Conservation (phyloP, 2,797 vertebrate species). For the Morelia viridis region DNA sequence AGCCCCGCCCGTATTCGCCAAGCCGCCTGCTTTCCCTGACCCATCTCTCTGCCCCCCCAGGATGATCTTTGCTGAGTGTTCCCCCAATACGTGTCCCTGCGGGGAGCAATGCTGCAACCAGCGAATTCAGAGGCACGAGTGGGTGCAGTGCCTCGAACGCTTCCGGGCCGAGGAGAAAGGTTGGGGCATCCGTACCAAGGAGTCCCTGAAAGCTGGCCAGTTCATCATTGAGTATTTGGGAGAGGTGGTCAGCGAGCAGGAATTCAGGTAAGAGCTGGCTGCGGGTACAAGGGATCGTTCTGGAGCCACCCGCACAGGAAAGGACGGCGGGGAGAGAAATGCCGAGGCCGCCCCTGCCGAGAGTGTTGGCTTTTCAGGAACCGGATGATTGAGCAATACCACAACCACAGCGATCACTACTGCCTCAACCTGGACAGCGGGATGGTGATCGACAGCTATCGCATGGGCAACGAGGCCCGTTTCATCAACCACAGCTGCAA, state of each 20-base stretch:
- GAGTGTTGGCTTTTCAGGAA: slow-evolving; percentile 76
- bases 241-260: slow-evolving; percentile 97
- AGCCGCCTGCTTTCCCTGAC: background rate
- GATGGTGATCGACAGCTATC: slow-evolving; percentile 99
- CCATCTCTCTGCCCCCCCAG: slow-evolving; percentile 65
- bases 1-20: fast-evolving
- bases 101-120: slow-evolving; percentile 93
- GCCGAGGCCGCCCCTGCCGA: no score
- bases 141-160: slow-evolving; percentile 96
- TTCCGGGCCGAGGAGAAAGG: slow-evolving; percentile 97
- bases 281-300: no score
- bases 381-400: slow-evolving; percentile 98
- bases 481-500: slow-evolving; percentile 99
- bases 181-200: slow-evolving; percentile 98
- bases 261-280: slow-evolving; percentile 84
- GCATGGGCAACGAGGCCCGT: slow-evolving; percentile 98
- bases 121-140: slow-evolving; percentile 95
- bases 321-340: background rate
- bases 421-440: slow-evolving; percentile 97
- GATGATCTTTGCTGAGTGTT: slow-evolving; percentile 98
- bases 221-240: slow-evolving; percentile 99
- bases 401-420: slow-evolving; percentile 97
- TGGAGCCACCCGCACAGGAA: fast-evolving
- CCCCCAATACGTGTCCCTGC: slow-evolving; percentile 91
- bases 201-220: slow-evolving; percentile 89